Percentiles rank a stretch among this genome's conserved stretches.
Evolutionary conservation across 2,888 invertebrate species (phyloP).

Genomic region (Itoplectis maculator): DNA sequence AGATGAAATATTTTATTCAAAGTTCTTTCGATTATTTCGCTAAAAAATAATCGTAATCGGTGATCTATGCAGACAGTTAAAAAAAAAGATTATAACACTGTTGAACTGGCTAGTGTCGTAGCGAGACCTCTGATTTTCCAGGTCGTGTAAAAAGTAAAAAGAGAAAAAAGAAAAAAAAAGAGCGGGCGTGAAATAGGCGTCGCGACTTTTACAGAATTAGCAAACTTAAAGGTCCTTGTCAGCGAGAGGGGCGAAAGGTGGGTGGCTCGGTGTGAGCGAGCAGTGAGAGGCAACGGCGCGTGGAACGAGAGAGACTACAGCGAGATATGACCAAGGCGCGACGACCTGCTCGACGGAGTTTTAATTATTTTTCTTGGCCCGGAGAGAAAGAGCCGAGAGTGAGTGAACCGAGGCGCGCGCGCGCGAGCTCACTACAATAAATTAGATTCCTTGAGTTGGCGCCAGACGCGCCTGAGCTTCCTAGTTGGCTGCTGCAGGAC

Average conservation of each 20-base stretch:
- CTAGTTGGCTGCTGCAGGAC: conserved; percentile 38
- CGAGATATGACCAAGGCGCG: conserved; percentile 53
- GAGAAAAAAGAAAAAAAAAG: conserved; percentile 33
- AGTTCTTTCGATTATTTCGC: background rate
- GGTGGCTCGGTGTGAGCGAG: background rate
- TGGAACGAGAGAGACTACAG: conserved; percentile 29
- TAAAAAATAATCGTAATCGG: conserved; percentile 8
- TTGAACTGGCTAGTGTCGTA: background rate
- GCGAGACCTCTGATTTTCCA: conserved; percentile 19
- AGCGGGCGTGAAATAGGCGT: conserved; percentile 39
- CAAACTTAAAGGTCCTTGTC: conserved; percentile 49
- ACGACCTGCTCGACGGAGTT: conserved; percentile 56
- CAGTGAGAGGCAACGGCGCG: conserved; percentile 13
- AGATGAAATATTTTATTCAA: background rate
- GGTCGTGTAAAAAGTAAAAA: background rate
- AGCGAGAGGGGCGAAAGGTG: background rate
- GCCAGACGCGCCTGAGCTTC: conserved; percentile 46
- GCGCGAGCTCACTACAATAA: conserved; percentile 56
- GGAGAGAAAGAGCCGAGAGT: conserved; percentile 29
- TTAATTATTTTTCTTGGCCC: conserved; percentile 67
- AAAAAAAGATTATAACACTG: conserved; percentile 8
- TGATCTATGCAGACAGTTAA: background rate
- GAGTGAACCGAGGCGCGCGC: conserved; percentile 26
- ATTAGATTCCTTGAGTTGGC: conserved; percentile 63
- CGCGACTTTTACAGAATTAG: conserved; percentile 59